Percentiles rank a stretch among this genome's conserved stretches.
These are phyloP conservation scores for Andrena bucephala DNA, from an alignment of 2,888 invertebrate genomes.

Conservation along the genomic window DNA sequence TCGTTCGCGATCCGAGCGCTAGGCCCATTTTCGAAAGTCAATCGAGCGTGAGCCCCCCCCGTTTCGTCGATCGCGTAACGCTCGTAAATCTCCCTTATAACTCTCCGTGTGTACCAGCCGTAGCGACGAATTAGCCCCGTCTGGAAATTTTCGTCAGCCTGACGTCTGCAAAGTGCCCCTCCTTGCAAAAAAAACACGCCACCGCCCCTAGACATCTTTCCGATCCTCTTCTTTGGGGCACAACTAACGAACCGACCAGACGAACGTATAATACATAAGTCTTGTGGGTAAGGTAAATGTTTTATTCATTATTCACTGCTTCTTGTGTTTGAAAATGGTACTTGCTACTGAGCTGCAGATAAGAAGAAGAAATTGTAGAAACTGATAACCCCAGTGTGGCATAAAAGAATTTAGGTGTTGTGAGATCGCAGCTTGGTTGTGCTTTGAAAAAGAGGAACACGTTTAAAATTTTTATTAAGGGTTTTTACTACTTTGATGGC, in stretches of 20 bases:
- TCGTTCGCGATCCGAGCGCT: slow-evolving; percentile 60
- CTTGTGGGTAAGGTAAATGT: not conserved
- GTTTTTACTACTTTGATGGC: too few relatives aligned
- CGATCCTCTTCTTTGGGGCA: not conserved
- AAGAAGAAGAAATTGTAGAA: too few relatives aligned
- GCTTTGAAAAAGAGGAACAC: too few relatives aligned
- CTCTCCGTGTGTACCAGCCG: slow-evolving; percentile 52
- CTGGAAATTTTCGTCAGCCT: slow-evolving; percentile 61
- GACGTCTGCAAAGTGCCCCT: slow-evolving; percentile 20
- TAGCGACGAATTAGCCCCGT: slow-evolving; percentile 66
- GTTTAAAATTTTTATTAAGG: too few relatives aligned
- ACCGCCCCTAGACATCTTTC: not conserved
- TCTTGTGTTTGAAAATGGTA: not conserved
- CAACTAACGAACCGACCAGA: not conserved
- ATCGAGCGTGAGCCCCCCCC: slow-evolving; percentile 80
- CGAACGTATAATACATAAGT: not conserved
- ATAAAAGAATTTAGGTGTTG: too few relatives aligned
- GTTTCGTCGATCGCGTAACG: slow-evolving; percentile 76
- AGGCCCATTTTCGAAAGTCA: slow-evolving; percentile 76
- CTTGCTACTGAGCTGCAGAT: too few relatives aligned
- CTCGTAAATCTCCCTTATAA: slow-evolving; percentile 73
- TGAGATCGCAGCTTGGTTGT: too few relatives aligned
- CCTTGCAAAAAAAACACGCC: not conserved
- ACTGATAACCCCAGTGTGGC: too few relatives aligned
- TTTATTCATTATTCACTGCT: not conserved